These are phyloP conservation scores for Macrocentrus cingulum DNA, from an alignment of 1,140 invertebrate species.

Conservation along the genomic window DNA sequence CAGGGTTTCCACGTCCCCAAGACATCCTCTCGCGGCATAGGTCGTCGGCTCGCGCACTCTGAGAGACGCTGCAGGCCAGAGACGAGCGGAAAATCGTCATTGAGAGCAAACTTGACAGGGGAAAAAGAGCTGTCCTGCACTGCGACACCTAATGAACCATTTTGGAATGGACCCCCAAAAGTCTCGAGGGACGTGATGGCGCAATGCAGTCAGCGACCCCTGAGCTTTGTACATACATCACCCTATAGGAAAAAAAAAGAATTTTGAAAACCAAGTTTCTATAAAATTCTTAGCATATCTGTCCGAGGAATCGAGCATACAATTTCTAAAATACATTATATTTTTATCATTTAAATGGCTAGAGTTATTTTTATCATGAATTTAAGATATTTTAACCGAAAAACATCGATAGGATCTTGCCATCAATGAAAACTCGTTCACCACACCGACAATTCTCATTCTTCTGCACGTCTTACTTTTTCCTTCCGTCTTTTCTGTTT, in stretches of 20 bases:
- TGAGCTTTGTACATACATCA: slow-evolving; percentile 11
- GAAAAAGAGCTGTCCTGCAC: slow-evolving; percentile 50
- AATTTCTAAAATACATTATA: too few relatives aligned
- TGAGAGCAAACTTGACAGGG: slow-evolving; percentile 17
- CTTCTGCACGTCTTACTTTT: slow-evolving; percentile 28
- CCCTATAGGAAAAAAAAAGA: too few relatives aligned
- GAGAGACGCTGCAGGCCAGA: slow-evolving; percentile 7
- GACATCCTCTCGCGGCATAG: background rate
- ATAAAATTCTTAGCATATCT: too few relatives aligned
- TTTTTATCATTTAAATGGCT: too few relatives aligned
- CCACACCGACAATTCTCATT: too few relatives aligned
- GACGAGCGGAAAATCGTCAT: slow-evolving; percentile 4
- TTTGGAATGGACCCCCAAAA: slow-evolving; percentile 52
- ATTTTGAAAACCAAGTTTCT: too few relatives aligned
- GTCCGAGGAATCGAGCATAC: too few relatives aligned
- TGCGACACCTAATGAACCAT: slow-evolving; percentile 60
- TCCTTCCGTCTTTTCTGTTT: slow-evolving; percentile 32
- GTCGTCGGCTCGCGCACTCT: background rate
- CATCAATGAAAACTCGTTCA: too few relatives aligned
- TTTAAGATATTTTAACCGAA: too few relatives aligned
- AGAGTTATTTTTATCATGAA: too few relatives aligned
- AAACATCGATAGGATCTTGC: too few relatives aligned
- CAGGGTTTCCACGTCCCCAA: slow-evolving; percentile 34
- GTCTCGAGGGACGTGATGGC: slow-evolving; percentile 56
- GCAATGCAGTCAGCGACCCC: slow-evolving; percentile 52